Base-by-base conservation (phyloP, 2,888 invertebrate species). In the Bimastos eiseni region DNA sequence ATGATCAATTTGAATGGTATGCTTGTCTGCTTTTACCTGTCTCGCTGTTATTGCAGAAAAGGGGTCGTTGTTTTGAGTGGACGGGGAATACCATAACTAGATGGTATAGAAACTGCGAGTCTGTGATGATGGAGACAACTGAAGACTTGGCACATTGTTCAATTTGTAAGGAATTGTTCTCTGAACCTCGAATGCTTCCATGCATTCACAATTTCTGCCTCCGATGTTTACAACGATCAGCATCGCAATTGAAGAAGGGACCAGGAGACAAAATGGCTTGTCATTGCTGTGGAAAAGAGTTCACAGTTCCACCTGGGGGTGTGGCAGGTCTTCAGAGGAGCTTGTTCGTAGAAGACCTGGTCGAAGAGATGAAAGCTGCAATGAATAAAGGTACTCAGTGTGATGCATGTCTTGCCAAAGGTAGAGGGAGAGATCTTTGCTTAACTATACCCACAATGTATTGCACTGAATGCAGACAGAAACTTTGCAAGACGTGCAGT, bases 91-190 rank as follows among this genome's bases (percentile, higher is more conserved):
- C 55, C 24, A 30, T 30, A 55, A 30, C 24, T 30, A 24, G 30
- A 55, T 70, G 30, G 8, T 70, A 30, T 70, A 70, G 70, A 70
- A 70, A 70, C n/a, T 70, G n/a, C n/a, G n/a, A n/a, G n/a, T n/a
- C n/a, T n/a, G n/a, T n/a, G 70, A n/a, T 13, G 8, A 70, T 70
- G 70, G 70, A 70, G 30, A 70, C n/a, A 70, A 13, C 30, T n/a
- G 70, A 30, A n/a, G 70, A 70, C n/a, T 8, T 70, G 30, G 70
- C 17, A 70, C 30, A n/a, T n/a, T 70, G 70, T n/a, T 70, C 70
- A n/a, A 70, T 70, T n/a, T 70, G 70, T 70, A 70, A 70, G 70
- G 70, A 70, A 70, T n/a, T 70, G 70, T 70, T 70, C 70, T n/a
- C 70, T 6, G 70, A 70, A 8, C 70, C 70, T n/a, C 70, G 70